Conservation (phyloP, 30 jellyfish, hydroid and myxozoan genomes). For the Chironex yamaguchii region DNA sequence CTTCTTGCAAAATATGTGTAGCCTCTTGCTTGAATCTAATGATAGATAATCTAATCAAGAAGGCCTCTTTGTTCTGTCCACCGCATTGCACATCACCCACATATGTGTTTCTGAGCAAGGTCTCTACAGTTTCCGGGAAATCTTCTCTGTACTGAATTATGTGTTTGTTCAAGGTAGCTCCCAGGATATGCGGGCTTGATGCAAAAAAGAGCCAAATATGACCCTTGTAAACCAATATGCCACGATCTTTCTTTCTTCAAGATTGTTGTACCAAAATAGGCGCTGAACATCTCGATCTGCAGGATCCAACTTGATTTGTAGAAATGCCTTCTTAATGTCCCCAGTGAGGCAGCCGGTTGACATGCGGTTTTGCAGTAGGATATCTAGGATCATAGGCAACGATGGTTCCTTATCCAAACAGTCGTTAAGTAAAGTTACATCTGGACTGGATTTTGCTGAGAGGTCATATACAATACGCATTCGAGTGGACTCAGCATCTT, state of each 20-base stretch:
- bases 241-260: conserved; percentile 43
- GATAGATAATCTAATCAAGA: too few relatives aligned
- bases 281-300: conserved; percentile 73
- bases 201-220: conserved; percentile 65
- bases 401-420: conserved; percentile 39
- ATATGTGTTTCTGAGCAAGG: conserved; percentile 59
- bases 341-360: conserved; percentile 52
- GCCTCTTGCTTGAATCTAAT: conserved; percentile 56
- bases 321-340: conserved; percentile 62
- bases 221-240: conserved; percentile 55
- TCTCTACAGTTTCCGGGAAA: conserved; percentile 63
- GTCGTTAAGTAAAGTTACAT: conserved; percentile 16
- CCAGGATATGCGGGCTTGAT: conserved; percentile 43
- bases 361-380: conserved; percentile 66
- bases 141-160: conserved; percentile 50
- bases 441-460: too few relatives aligned
- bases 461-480: too few relatives aligned
- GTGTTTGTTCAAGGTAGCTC: conserved; percentile 52
- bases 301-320: conserved; percentile 54
- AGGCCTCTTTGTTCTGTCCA: conserved; percentile 26
- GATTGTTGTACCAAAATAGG: conserved; percentile 50
- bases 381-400: conserved; percentile 12
- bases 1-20: conserved; percentile 62
- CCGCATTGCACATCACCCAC: conserved; percentile 72
- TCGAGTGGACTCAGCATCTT: too few relatives aligned